Evolutionary conservation across 1,140 invertebrate genomes (phyloP).

Genomic region (Drosophila melanica): DNA sequence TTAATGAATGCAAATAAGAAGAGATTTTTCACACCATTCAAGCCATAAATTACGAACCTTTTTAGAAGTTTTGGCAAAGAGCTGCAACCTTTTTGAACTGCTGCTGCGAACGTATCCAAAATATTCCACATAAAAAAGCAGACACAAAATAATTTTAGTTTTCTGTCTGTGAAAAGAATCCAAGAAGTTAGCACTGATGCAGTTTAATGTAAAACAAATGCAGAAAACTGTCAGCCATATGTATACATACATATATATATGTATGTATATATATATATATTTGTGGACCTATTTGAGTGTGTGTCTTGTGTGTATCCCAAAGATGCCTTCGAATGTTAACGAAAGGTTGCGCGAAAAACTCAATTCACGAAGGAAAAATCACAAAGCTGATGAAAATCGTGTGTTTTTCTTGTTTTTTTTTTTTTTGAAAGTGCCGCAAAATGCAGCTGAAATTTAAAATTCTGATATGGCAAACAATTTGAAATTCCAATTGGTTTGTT

Average conservation of each 20-base stretch:
- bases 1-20: background rate
- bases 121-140: constrained; percentile 18
- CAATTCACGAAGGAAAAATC: constrained; percentile 8
- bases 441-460: constrained; percentile 10
- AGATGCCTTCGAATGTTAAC: constrained; percentile 10
- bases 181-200: constrained; percentile 34
- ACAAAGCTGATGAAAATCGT: constrained; percentile 5
- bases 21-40: constrained; percentile 4
- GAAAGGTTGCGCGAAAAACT: constrained; percentile 20
- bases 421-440: background rate
- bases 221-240: constrained; percentile 11
- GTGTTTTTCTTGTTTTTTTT: constrained; percentile 7
- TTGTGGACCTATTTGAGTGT: constrained; percentile 4
- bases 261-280: background rate
- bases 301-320: constrained; percentile 32
- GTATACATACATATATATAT: background rate
- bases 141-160: constrained; percentile 7
- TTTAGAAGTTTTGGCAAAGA: constrained; percentile 19
- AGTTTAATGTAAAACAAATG: constrained; percentile 26
- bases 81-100: background rate
- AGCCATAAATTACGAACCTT: constrained; percentile 34
- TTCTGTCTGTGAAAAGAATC: constrained; percentile 8
- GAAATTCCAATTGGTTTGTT: constrained; percentile 11
- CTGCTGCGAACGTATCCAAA: constrained; percentile 32
- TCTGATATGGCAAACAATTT: constrained; percentile 10